Conservation (phyloP, 1,140 invertebrate species). For the Macrocentrus cingulum region DNA sequence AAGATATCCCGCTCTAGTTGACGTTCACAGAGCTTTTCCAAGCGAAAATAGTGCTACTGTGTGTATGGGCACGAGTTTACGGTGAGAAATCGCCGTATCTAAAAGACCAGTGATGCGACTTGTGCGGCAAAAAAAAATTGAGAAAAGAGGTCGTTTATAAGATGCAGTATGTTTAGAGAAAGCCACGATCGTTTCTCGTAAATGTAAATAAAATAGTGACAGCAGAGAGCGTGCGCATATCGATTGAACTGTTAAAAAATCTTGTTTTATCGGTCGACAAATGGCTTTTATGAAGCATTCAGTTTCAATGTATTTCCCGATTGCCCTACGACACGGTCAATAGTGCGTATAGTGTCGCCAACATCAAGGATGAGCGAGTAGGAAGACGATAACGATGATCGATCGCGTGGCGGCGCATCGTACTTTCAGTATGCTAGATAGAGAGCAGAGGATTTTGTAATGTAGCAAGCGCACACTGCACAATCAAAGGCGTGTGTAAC, state of each 20-base stretch:
- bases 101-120: no score
- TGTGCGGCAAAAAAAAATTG: not conserved
- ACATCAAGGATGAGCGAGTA: not conserved
- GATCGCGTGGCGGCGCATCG: constrained; percentile 2
- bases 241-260: not conserved
- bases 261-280: not conserved
- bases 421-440: not conserved
- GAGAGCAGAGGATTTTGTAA: not conserved
- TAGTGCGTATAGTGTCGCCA: not conserved
- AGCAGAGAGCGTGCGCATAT: not conserved
- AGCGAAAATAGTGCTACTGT: no score
- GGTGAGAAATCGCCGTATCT: no score
- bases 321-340: not conserved
- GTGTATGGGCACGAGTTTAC: no score
- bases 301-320: no score
- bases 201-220: constrained; percentile 3
- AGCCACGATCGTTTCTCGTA: not conserved
- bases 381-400: not conserved
- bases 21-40: no score
- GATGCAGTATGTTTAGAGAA: not conserved
- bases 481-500: not conserved
- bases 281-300: not conserved
- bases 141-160: constrained; percentile 3
- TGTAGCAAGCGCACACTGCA: no score
- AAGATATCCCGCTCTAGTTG: no score